Evolutionary conservation across 2,888 invertebrate genomes (phyloP), one percentile per base, ranked within the genome.

Genomic region (Prenolepis imparis): DNA sequence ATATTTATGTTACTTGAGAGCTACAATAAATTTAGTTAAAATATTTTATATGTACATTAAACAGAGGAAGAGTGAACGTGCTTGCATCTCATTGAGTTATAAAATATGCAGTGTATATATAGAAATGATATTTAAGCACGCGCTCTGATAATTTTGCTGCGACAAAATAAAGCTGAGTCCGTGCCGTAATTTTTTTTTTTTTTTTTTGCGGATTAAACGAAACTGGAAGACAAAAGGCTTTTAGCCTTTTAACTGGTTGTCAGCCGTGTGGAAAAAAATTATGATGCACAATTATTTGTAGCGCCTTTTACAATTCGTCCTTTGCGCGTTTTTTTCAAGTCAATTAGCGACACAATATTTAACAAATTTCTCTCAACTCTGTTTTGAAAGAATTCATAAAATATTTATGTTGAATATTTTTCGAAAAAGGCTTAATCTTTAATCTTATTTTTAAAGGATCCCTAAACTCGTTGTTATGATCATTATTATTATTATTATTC

Each of bases 221-320:
- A 77, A 77, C 52, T 36, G 12, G 52, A 24, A 24, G 52, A 75
- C 52, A 67, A 77, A 67, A 57, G 55, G 36, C 66, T 75, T 75
- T 75, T 75, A 64, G 64, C 15, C 15, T 77, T 68, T 68, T 68
- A 75, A 77, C 77, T 57, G 48, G 48, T 66, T 66, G 75, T 75
- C 75, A 75, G 77, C 77, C 39, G 32, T 55, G 11, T 68, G 28
- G 68, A 41, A 64, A 28, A n/a, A 28, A 75, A 75, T 75, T 75
- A 61, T 57, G 55, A 24, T 36, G 55, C 15, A 41, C 57, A 68
- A 68, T 68, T 77, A 77, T 68, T 77, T 77, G 57, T 57, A n/a
- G 39, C 28, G 9, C 21, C 21, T 68, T 77, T 77, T 68, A 77
- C 28, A 15, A 57, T 75, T 18, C 12, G 18, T 48, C 48, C 64